Evolutionary conservation across 2,888 invertebrate genomes (phyloP), one percentile per base, ranked within the genome.

Genomic region (Lycocerus yunnanus): DNA sequence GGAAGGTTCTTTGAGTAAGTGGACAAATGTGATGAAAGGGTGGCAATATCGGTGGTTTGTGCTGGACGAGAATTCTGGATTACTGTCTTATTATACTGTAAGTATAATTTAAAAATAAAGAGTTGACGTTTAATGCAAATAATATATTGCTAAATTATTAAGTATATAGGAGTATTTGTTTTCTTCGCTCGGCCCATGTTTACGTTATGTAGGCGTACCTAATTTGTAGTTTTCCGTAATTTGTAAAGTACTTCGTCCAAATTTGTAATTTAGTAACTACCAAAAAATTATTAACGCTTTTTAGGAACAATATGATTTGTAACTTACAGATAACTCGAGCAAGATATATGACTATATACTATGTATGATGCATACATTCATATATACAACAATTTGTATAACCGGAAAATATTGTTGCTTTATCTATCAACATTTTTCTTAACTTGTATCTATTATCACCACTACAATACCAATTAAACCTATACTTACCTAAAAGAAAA

Each of bases 1-100:
- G 95, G 97, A 97, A 89, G 97, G 97, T 84, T 95, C 96, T 77
- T 89, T 97, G 78, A 96, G 96, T 89, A 97, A 97, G 90, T 97
- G 97, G 97, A 98, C 97, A 81, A 98, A 97, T 90, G 96, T 98
- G 85, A 96, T 97, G 92, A 97, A 96, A 87, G 99, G 99, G 81
- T 99, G 99, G 98, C 99, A 99, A 88, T 98, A 98, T 89, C 92
- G 99, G 81, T 99, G 98, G 97, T 99, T 99, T 89, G 98, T 99
- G 83, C 89, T 99, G 83, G 98, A 99, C 89, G 97, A 98, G 88
- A 97, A 95, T 88, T 95, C 97, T 82, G 98, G 98, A 69, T 90
- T 98, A 77, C 90, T 99, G 75, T 97, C 98, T 8, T 99, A 99
- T 88, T 99, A 98, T 86, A 99, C 99, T 87, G 98, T 98, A 89